A percentile compares a stretch with the other conserved stretches of the same genome.
Conservation (phyloP, 1,140 invertebrate species). For the Eupeodes corollae region DNA sequence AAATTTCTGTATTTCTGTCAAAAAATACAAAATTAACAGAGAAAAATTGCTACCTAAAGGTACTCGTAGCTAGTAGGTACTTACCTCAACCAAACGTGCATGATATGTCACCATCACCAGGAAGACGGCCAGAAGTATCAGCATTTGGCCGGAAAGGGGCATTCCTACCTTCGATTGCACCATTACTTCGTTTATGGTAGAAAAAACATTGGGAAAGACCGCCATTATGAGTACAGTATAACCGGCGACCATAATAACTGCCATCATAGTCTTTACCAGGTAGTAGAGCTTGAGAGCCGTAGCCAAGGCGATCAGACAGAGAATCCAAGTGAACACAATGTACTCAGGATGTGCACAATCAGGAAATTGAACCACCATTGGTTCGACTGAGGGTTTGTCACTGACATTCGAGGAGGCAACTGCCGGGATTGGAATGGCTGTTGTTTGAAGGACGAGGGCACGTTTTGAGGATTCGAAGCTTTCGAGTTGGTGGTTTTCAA, state of each 20-base stretch:
- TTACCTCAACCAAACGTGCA: constrained; percentile 69
- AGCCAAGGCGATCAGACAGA: constrained; percentile 81
- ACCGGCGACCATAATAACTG: constrained; percentile 58
- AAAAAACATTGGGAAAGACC: constrained; percentile 39
- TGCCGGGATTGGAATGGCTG: not conserved
- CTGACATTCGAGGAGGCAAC: not conserved
- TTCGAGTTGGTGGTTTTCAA: not conserved
- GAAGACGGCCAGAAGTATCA: constrained; percentile 69
- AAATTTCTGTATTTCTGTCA: not conserved
- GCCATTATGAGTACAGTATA: constrained; percentile 60
- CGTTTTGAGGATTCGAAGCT: not conserved
- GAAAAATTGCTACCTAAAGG: too few species aligned
- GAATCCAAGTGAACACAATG: constrained; percentile 83
- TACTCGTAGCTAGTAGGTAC: too few species aligned
- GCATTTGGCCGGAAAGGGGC: constrained; percentile 62
- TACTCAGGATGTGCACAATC: constrained; percentile 67
- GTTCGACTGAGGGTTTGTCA: not conserved
- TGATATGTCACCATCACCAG: constrained; percentile 82
- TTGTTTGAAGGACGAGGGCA: not conserved
- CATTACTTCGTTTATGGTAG: constrained; percentile 17
- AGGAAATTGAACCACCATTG: not conserved
- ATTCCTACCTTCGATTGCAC: constrained; percentile 38
- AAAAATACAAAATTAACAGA: too few species aligned
- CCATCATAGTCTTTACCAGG: constrained; percentile 73
- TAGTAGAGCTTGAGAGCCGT: constrained; percentile 89